phyloP scores from a whole-genome alignment of 2,113 vertebrate genomes.

The Pterocles gutturalis region DNA sequence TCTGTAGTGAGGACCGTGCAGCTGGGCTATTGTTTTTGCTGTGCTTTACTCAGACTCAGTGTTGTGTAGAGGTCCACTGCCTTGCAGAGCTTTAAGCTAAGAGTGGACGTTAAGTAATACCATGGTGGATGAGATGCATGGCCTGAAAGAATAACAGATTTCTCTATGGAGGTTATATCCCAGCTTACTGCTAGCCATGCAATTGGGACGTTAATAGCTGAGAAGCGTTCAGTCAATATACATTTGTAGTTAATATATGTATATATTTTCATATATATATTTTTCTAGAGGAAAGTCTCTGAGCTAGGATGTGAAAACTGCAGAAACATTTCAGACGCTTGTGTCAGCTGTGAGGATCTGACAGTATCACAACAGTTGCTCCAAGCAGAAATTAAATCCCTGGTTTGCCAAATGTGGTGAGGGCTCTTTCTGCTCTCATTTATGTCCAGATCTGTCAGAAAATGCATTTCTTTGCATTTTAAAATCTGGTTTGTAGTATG shows the following conservation, averaged over 20 bases:
- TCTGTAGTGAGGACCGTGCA: background rate
- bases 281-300: background rate
- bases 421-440: background rate
- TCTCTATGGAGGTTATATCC: background rate
- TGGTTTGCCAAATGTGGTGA: background rate
- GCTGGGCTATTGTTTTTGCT: background rate
- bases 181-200: background rate
- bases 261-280: background rate
- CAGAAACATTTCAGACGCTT: background rate
- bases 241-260: background rate
- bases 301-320: background rate
- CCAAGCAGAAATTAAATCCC: background rate
- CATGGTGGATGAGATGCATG: background rate
- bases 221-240: background rate
- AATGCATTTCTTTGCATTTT: background rate
- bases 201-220: background rate
- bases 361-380: background rate
- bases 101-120: background rate
- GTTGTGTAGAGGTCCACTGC: background rate
- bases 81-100: background rate
- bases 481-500: background rate
- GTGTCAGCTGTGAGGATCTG: background rate
- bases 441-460: background rate
- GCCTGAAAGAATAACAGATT: background rate
- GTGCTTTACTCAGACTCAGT: background rate